Evolutionary conservation across 2,888 invertebrate genomes (phyloP), one percentile per base, ranked within the genome.

Genomic region (Sialis lutaria): DNA sequence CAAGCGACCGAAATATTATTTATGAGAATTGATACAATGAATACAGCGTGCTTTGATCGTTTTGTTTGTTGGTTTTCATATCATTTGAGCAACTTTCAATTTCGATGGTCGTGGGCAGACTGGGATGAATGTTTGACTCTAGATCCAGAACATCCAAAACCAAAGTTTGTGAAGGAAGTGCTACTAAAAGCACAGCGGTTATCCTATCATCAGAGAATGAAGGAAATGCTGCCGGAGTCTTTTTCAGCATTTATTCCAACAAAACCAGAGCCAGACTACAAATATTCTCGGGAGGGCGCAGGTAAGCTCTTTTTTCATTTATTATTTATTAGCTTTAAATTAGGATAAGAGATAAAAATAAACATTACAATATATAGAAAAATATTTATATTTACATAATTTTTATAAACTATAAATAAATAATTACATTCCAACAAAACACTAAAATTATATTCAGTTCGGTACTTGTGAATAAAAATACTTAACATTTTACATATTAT

Each of bases 81-180:
- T 64, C 97, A 98, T 67, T 73, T 98, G 65, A 96, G 96, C 64
- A 98, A 98, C 69, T 98, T 98, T 65, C 96, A 98, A 65, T 98
- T 93, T 64, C 81, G 93, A 46, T 98, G 97, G 97, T 91, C 91
- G 2, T 98, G 98, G 98, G 90, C 91, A 54, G 92, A 92, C 60
- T 92, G 92, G 92, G 85, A 86, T 59, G 79, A 81, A 9, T 88
- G 88, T 57, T 69, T 89, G n/a, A 75, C 81, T 52, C 67, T 90
- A 30, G 90, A 91, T 60, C 63, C 74, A 1, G 89, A 93, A 58
- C 87, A 91, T 65, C 96, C 96, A 0, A 85, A 92, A 55, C 90
- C 93, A 1, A 85, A 92, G 60, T 98, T 98, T 64, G 85, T 96
- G 47, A 75, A 82, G 53, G 97, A 98, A 65, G 89, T 90, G 12